Evolutionary conservation across 2,797 vertebrate genomes (phyloP).

Genomic region (Pseudochirops corinnae): DNA sequence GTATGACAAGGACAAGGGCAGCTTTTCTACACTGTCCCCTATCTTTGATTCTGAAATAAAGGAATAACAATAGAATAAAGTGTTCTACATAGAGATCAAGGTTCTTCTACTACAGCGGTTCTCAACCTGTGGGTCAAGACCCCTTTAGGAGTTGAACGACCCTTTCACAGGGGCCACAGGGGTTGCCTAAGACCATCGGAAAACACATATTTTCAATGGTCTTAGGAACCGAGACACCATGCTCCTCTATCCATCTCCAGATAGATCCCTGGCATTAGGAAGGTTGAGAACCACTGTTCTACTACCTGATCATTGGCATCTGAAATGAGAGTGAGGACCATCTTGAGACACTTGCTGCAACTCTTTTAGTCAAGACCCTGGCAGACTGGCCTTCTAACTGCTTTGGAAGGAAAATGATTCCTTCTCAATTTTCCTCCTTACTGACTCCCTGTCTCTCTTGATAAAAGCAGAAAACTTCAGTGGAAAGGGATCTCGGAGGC

Average conservation of each 20-base stretch:
- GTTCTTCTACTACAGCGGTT: background rate
- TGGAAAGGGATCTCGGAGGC: background rate
- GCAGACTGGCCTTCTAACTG: background rate
- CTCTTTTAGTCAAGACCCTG: background rate
- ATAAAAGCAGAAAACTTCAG: background rate
- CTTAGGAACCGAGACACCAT: no score
- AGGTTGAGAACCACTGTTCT: no score
- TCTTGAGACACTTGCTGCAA: background rate
- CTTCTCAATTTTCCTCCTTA: background rate
- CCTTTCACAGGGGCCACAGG: no score
- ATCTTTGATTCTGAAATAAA: background rate
- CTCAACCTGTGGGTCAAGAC: no score
- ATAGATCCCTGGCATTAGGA: no score
- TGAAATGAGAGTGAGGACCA: background rate
- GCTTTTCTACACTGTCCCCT: background rate
- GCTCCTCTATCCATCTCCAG: no score
- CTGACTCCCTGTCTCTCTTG: background rate
- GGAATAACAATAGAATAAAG: background rate
- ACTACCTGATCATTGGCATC: background rate
- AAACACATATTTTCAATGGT: no score
- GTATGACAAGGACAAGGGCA: background rate
- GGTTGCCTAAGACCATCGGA: no score
- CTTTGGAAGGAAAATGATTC: background rate
- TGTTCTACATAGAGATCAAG: background rate
- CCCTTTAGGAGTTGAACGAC: no score